Conservation (phyloP, 1,140 invertebrate species). For the Amphibalanus amphitrite region DNA sequence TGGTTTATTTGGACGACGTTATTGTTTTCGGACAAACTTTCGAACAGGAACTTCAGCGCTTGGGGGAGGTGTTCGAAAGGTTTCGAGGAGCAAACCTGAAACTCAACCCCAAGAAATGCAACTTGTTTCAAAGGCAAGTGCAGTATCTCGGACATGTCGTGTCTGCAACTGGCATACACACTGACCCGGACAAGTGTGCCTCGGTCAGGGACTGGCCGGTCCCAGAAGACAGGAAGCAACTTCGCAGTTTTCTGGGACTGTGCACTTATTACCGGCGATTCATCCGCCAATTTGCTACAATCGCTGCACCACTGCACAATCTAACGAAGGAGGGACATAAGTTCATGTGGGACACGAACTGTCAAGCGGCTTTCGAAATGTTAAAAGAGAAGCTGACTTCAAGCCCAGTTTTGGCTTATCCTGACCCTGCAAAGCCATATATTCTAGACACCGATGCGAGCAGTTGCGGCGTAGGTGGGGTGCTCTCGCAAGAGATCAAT, state of each 20-base stretch:
- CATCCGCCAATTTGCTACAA: background rate
- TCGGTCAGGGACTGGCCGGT: background rate
- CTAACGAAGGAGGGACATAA: background rate
- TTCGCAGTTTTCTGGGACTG: background rate
- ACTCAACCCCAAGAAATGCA: constrained; percentile 11
- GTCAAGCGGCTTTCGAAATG: background rate
- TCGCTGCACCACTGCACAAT: background rate
- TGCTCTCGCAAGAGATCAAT: background rate
- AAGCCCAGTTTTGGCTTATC: background rate
- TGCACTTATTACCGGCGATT: background rate
- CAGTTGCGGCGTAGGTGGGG: background rate
- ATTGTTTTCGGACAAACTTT: background rate
- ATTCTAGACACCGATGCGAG: background rate
- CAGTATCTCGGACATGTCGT: constrained; percentile 2
- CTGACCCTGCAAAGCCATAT: background rate
- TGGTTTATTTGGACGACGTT: background rate
- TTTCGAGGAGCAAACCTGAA: constrained; percentile 9
- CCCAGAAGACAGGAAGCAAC: background rate
- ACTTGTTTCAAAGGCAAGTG: constrained; percentile 10
- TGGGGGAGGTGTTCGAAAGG: constrained; percentile 6
- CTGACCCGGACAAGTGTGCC: background rate
- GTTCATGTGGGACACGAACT: background rate
- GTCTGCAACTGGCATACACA: background rate
- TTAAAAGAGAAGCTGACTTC: background rate
- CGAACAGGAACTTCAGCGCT: background rate